A percentile compares a stretch with the other conserved stretches of the same genome.
Conservation (phyloP, 2,888 invertebrate genomes). For the Tenthredo scrophulariae region DNA sequence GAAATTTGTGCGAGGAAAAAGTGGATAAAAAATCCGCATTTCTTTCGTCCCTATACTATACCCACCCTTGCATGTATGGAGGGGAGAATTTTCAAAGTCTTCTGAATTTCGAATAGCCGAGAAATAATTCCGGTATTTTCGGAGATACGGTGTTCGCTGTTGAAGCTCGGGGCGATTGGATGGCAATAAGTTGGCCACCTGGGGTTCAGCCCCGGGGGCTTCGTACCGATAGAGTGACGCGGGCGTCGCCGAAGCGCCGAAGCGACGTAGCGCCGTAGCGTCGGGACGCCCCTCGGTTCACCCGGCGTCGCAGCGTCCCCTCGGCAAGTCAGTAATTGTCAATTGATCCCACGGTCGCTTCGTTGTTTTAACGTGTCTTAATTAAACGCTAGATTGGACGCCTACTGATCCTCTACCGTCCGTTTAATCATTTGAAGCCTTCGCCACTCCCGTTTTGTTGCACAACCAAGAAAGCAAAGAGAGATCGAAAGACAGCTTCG, state of each 20-base stretch:
- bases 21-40: background rate
- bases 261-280: constrained; percentile 46
- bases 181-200: constrained; percentile 70
- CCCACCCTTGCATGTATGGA: background rate
- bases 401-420: constrained; percentile 59
- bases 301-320: constrained; percentile 49
- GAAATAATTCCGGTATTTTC: constrained; percentile 33
- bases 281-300: constrained; percentile 39
- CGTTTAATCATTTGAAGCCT: constrained; percentile 61
- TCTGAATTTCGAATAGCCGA: background rate
- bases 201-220: constrained; percentile 56
- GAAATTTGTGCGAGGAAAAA: too few relatives aligned
- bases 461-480: background rate
- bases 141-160: constrained; percentile 6
- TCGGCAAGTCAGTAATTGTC: constrained; percentile 61
- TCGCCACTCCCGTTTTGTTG: constrained; percentile 40
- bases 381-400: constrained; percentile 64
- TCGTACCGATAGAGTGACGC: constrained; percentile 51
- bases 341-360: constrained; percentile 59
- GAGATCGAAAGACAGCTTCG: constrained; percentile 1
- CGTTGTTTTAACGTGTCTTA: constrained; percentile 60
- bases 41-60: background rate
- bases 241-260: constrained; percentile 33
- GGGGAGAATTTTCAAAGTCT: background rate
- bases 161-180: constrained; percentile 56